A percentile compares a stretch with the other conserved stretches of the same genome.
Evolutionary conservation across 2,113 vertebrate genomes (phyloP).

Genomic region (Leucopsar rothschildi): DNA sequence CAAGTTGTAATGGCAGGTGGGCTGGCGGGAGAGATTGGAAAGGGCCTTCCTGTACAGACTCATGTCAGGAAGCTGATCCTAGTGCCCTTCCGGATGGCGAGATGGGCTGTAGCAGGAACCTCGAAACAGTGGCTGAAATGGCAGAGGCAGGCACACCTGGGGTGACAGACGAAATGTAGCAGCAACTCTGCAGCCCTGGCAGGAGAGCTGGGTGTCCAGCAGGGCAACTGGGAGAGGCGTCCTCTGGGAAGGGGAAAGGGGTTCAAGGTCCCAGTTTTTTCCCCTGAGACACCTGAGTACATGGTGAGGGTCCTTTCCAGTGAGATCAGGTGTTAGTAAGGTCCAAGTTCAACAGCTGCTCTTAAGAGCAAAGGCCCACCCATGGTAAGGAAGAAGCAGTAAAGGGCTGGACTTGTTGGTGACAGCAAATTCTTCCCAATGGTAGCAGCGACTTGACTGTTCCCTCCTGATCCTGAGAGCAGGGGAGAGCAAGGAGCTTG

Average conservation of each 20-base stretch:
- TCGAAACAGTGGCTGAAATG: rapidly evolving
- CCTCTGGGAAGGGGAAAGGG: neutral
- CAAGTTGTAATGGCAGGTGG: rapidly evolving
- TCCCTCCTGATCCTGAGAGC: neutral
- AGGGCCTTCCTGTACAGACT: neutral
- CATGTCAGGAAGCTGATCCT: rapidly evolving
- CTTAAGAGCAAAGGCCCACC: rapidly evolving
- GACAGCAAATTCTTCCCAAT: neutral
- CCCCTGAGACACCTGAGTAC: neutral
- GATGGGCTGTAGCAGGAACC: neutral
- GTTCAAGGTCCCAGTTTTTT: rapidly evolving
- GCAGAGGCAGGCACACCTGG: rapidly evolving
- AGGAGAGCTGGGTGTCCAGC: rapidly evolving
- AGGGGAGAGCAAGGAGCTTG: neutral
- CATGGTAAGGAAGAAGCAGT: neutral
- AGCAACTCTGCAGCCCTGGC: neutral
- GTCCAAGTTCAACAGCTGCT: rapidly evolving
- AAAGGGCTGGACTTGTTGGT: rapidly evolving
- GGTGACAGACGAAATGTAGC: neutral
- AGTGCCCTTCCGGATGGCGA: rapidly evolving
- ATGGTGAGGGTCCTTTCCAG: neutral
- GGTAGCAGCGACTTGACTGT: rapidly evolving
- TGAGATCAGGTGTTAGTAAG: neutral
- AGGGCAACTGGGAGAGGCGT: rapidly evolving
- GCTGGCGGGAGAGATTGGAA: neutral